These are phyloP conservation scores for Craterocephalus amniculus DNA, from an alignment of 2,797 vertebrate species.

Conservation along the genomic window DNA sequence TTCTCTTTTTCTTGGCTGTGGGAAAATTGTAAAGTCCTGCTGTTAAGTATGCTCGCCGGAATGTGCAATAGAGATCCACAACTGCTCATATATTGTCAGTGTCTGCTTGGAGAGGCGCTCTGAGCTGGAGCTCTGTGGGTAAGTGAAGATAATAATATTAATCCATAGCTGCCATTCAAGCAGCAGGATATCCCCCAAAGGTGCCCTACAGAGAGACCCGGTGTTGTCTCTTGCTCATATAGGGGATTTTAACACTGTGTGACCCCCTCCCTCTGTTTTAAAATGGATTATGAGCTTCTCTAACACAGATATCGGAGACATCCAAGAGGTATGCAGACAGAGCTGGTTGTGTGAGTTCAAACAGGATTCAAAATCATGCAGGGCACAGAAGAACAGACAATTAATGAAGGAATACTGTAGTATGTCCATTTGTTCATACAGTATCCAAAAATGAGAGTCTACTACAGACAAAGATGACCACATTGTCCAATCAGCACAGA, in stretches of 20 bases:
- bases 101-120: constrained; percentile 2
- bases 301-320: constrained; percentile 31
- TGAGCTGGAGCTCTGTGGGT: constrained; percentile 8
- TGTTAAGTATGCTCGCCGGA: constrained; percentile 33
- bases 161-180: constrained; percentile 24
- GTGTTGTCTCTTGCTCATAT: neutral
- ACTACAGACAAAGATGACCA: constrained; percentile 35
- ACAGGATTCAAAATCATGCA: constrained; percentile 18
- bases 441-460: constrained; percentile 21
- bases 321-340: constrained; percentile 37
- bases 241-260: constrained; percentile 13
- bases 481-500: constrained; percentile 47
- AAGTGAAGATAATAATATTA: constrained; percentile 24
- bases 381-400: constrained; percentile 11
- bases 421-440: constrained; percentile 20
- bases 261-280: constrained; percentile 13
- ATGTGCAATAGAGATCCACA: constrained; percentile 38
- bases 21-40: constrained; percentile 33
- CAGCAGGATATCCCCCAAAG: constrained; percentile 22
- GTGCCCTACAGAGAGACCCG: neutral
- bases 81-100: constrained; percentile 26
- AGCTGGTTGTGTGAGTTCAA: constrained; percentile 29
- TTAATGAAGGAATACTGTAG: constrained; percentile 35
- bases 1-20: constrained; percentile 13
- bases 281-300: constrained; percentile 45